Evolutionary conservation across 2,113 vertebrate genomes (phyloP), one percentile per base, ranked within the genome.

Genomic region (Elephantulus edwardii): DNA sequence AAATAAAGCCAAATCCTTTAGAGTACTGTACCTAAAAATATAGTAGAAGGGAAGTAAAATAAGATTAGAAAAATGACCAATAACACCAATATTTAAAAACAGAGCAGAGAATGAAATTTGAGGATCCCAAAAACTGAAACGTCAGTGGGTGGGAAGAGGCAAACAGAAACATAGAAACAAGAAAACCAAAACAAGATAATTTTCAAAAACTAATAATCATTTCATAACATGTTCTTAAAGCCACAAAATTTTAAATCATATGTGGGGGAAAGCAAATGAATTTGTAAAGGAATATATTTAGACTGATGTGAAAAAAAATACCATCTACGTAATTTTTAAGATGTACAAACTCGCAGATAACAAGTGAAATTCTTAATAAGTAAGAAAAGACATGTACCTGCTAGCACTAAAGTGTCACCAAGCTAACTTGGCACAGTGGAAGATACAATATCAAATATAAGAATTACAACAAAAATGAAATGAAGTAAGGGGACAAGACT

Each of bases 281-380:
- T 83, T 64, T 48, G 70, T 50, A 84, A 91, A 24, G 83, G 22
- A 56, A 80, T 17, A 85, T 89, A 54, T 87, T 91, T 54, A 91
- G 68, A 88, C 88, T 38, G 48, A 92, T 44, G 14, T 84, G 8
- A 68, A 7, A 86, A 92, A 81, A 68, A 7, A 86, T 91, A 81
- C 66, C 66, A 30, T 68, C 19, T 46, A 52, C 13, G 44, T 50
- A 75, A n/a, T 91, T 79, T 71, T 71, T 68, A 89, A 92, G n/a
- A 58, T 26, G 79, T 1, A 35, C 22, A 75, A 9, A 72, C 79
- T 80, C 24, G 48, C 8, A 76, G 33, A 79, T 30, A 80, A 17
- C 88, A 24, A 88, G 42, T 6, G 91, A 42, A 33, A 79, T 64
- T 4, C 38, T 48, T 6, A 64, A 38, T 10, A 82, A 88, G 79